A percentile compares a stretch with the other conserved stretches of the same genome.
These are phyloP conservation scores for Hyla sarda DNA, from an alignment of 2,113 vertebrate species.

Conservation along the genomic window DNA sequence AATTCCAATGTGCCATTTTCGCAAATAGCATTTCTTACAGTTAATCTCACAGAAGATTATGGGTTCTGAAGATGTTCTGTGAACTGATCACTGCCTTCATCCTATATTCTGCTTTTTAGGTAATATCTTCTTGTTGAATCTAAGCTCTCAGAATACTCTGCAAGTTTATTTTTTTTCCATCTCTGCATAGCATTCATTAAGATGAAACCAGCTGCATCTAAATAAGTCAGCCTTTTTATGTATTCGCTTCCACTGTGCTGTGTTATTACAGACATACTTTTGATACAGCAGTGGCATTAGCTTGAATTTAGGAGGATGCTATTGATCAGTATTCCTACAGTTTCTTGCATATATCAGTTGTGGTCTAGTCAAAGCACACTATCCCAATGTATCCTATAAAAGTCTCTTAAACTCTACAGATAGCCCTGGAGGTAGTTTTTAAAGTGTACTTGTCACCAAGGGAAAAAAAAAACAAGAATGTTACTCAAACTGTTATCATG, in stretches of 20 bases:
- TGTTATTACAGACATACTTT: background rate
- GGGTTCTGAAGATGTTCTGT: constrained; percentile 50
- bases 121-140: constrained; percentile 45
- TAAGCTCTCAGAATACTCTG: constrained; percentile 1
- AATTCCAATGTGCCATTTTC: constrained; percentile 52
- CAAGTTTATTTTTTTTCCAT: constrained; percentile 28
- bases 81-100: constrained; percentile 39
- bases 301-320: background rate
- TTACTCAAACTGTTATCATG: too few relatives aligned
- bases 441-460: too few relatives aligned
- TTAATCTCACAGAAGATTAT: constrained; percentile 59
- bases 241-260: background rate
- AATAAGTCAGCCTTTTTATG: background rate
- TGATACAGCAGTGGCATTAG: background rate
- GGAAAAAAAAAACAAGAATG: too few relatives aligned
- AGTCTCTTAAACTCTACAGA: background rate
- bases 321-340: background rate
- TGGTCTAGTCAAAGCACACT: background rate
- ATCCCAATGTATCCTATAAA: too few relatives aligned
- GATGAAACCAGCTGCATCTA: constrained; percentile 2
- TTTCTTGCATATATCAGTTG: background rate
- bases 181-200: constrained; percentile 11
- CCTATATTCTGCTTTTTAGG: constrained; percentile 40
- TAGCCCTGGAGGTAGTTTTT: too few relatives aligned
- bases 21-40: constrained; percentile 54